These are phyloP conservation scores for Cercocebus atys DNA, from an alignment of 2,113 vertebrate species.

Conservation along the genomic window DNA sequence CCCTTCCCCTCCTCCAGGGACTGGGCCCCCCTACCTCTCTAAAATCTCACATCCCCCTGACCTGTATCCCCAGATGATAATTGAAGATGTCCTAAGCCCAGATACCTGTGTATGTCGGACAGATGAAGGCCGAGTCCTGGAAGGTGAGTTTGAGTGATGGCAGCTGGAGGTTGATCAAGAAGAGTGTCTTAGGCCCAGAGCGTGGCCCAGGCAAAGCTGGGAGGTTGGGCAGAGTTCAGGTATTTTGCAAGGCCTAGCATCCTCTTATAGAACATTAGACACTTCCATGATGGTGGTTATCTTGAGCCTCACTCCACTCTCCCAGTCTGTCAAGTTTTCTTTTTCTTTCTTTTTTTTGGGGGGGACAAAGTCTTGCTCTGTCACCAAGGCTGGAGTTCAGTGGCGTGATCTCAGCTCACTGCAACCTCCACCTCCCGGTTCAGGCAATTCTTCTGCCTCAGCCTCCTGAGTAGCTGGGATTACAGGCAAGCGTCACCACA, in stretches of 20 bases:
- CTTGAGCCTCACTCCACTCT: neutral
- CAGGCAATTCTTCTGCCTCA: too few species aligned
- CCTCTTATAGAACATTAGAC: neutral
- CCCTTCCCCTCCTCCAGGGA: neutral
- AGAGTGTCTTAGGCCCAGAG: neutral
- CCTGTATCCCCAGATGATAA: slow-evolving; percentile 85
- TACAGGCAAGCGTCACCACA: too few species aligned
- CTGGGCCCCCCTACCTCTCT: neutral
- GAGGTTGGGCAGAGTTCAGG: neutral
- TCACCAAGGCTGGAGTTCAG: too few species aligned
- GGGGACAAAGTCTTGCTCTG: too few species aligned
- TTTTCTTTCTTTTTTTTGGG: too few species aligned
- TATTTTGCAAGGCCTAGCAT: neutral
- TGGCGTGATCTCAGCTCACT: too few species aligned
- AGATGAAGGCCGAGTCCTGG: slow-evolving; percentile 90
- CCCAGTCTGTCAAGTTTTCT: neutral
- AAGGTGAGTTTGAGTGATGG: slow-evolving; percentile 83
- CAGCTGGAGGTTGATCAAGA: neutral
- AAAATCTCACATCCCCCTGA: neutral
- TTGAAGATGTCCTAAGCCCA: slow-evolving; percentile 91
- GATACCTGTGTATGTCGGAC: slow-evolving; percentile 90
- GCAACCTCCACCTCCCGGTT: too few species aligned
- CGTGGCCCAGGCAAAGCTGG: neutral
- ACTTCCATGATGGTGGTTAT: neutral
- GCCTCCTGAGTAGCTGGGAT: too few species aligned